phyloP scores from a whole-genome alignment of 2,113 vertebrate genomes.

The Oryzias woworae region DNA sequence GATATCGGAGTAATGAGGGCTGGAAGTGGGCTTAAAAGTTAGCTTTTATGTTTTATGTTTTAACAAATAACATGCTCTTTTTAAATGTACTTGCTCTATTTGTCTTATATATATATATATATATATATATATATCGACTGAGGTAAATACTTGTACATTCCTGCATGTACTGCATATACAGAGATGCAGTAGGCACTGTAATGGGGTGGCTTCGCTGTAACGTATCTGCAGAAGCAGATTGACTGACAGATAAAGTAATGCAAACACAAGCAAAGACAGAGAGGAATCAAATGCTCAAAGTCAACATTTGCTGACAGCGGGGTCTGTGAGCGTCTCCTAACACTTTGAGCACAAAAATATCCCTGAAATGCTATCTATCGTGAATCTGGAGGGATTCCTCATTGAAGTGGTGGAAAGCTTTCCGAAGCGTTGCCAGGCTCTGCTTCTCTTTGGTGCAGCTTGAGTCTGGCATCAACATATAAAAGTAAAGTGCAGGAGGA shows the following conservation, averaged over 20 bases:
- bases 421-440: conserved; percentile 1
- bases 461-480: conserved; percentile 15
- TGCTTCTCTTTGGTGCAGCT: conserved; percentile 23
- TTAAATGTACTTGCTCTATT: too few relatives aligned
- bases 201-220: too few relatives aligned
- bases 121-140: too few relatives aligned
- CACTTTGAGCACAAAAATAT: conserved; percentile 32
- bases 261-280: conserved; percentile 6
- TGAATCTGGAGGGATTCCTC: conserved; percentile 35
- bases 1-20: too few relatives aligned
- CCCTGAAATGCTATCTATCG: conserved; percentile 30
- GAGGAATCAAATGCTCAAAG: conserved; percentile 34
- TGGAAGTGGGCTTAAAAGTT: too few relatives aligned
- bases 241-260: not conserved
- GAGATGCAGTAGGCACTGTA: too few relatives aligned
- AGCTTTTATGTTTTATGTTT: too few relatives aligned
- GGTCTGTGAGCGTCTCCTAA: conserved; percentile 24
- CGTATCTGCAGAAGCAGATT: too few relatives aligned
- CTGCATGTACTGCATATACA: too few relatives aligned
- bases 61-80: too few relatives aligned
- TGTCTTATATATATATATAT: too few relatives aligned
- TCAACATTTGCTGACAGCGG: conserved; percentile 30
- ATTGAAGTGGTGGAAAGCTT: conserved; percentile 42
- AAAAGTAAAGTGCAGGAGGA: conserved; percentile 6
- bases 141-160: too few relatives aligned